These are phyloP conservation scores for Uloborus plumipes DNA, from an alignment of 2,888 invertebrate species.

Conservation along the genomic window DNA sequence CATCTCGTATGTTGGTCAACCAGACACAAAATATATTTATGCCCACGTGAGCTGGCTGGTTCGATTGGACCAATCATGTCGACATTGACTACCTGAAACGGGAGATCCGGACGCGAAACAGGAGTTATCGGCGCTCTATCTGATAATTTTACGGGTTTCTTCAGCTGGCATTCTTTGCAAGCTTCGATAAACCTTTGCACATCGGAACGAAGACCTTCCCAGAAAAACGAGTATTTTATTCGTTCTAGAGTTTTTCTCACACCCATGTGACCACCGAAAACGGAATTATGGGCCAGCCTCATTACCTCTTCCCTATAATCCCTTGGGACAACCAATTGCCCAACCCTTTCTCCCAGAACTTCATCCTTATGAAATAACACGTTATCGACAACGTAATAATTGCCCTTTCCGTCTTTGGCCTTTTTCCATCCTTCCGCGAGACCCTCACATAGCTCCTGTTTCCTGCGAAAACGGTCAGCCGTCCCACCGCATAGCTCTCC, in stretches of 20 bases:
- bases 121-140: slow-evolving; percentile 1
- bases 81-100: slow-evolving; percentile 23
- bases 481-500: too few species aligned
- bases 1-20: slow-evolving; percentile 15
- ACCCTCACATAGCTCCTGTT: background rate
- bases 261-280: background rate
- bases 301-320: too few species aligned
- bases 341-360: background rate
- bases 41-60: slow-evolving; percentile 10
- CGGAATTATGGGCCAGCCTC: too few species aligned
- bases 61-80: slow-evolving; percentile 21
- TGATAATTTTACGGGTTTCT: background rate
- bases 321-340: background rate
- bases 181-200: slow-evolving; percentile 3
- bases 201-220: background rate
- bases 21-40: slow-evolving; percentile 9
- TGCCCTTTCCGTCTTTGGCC: background rate
- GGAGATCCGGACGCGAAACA: background rate
- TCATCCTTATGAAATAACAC: background rate
- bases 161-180: slow-evolving; percentile 10
- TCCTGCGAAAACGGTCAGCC: too few species aligned
- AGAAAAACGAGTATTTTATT: background rate
- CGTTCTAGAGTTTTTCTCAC: slow-evolving; percentile 7
- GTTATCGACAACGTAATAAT: background rate
- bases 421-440: background rate